Conservation (phyloP, 2,797 vertebrate species). For the Masticophis lateralis region DNA sequence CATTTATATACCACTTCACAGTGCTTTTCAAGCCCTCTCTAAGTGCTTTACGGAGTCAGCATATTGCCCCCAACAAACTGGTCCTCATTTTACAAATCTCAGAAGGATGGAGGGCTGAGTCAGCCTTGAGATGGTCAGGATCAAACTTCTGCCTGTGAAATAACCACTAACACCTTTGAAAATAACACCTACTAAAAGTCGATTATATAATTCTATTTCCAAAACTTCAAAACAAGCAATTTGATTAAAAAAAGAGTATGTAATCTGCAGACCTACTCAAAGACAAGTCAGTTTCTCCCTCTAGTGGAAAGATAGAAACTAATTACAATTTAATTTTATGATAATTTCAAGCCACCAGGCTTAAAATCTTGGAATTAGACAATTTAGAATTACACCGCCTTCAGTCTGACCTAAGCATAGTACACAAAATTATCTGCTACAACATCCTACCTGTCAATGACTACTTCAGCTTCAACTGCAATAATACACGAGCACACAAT, state of each 20-base stretch:
- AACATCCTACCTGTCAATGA: no score
- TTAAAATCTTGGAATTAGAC: no score
- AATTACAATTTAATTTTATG: no score
- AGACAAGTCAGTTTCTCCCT: not conserved
- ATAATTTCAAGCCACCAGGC: no score
- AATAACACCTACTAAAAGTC: not conserved
- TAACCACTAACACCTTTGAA: not conserved
- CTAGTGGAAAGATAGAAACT: slow-evolving; percentile 2
- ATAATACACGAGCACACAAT: no score
- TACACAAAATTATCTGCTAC: no score
- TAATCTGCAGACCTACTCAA: not conserved
- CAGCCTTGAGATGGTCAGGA: not conserved
- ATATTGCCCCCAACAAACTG: not conserved
- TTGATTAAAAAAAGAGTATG: not conserved
- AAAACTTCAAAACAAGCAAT: not conserved
- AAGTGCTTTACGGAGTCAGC: not conserved
- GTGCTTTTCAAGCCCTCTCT: not conserved
- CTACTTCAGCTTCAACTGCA: no score
- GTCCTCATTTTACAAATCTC: not conserved
- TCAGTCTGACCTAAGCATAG: no score
- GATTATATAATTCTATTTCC: not conserved
- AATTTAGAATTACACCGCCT: no score
- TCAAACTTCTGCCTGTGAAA: not conserved
- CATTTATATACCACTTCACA: not conserved
- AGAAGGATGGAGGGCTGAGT: not conserved